Evolutionary conservation across 2,888 invertebrate genomes (phyloP), one percentile per base, ranked within the genome.

Genomic region (Platycheirus albimanus): DNA sequence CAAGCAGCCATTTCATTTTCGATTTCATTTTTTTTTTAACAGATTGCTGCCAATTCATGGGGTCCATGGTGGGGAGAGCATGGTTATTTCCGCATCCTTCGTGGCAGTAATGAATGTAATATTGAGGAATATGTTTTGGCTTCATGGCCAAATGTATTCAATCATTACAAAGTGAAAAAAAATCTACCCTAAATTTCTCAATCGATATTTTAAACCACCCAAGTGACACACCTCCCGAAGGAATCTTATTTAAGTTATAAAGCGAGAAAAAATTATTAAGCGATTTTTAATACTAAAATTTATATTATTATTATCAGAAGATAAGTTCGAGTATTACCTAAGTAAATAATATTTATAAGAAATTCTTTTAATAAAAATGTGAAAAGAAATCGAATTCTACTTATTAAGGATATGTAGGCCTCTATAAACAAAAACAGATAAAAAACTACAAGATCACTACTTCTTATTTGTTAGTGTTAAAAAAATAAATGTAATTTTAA

Each of bases 11-110:
- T 33, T 7, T 33, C 8, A 8, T 33, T 8, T 8, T 33, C 30
- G 8, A 33, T 45, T 45, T 19, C 2, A 19, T 11, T 28, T 41
- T 33, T 2, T 43, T 85, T 74, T 84, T 91, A 92, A 3, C 92
- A 98, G 98, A 92, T 96, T 88, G 97, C 95, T 45, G 97, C 97
- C 52, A 99, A 99, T 91, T 97, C 97, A 33, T 99, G 99, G 99
- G 98, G 99, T 7, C 88, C 90, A 0, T 92, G 94, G 86, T 99
- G 98, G 98, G 99, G 98, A 8, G 98, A 98, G 89, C 92, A 94
- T 83, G 99, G 99, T 0, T 95, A 94, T 89, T 98, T 99, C 94
- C 93, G 95, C 77, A 98, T 99, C 87, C 90, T 93, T 4, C 94
- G 96, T 72, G 98, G 98, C 45, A 90, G 89, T 66, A 96, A 98